A percentile compares a stretch with the other conserved stretches of the same genome.
Conservation (phyloP, 2,113 vertebrate genomes). For the Amblyopsis rosae region DNA sequence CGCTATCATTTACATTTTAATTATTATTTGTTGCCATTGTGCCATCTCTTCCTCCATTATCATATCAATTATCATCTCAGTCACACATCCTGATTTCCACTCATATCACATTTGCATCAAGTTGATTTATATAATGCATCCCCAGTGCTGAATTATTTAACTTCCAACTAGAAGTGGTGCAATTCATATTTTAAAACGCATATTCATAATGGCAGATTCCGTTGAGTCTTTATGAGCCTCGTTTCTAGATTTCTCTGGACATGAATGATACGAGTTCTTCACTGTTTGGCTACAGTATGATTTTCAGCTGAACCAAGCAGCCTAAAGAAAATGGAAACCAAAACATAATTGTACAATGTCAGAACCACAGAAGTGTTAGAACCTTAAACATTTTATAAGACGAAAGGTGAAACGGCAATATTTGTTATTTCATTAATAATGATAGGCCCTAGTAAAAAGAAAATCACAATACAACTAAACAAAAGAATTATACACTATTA, state of each 20-base stretch:
- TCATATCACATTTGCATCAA: conserved; percentile 77
- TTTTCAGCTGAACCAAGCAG: no score
- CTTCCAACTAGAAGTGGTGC: conserved; percentile 66
- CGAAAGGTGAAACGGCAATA: neutral
- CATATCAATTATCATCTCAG: conserved; percentile 79
- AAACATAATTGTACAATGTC: no score
- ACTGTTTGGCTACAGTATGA: no score
- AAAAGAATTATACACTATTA: conserved; percentile 7
- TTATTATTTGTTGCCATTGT: conserved; percentile 76
- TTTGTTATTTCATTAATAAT: neutral
- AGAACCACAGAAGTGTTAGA: no score
- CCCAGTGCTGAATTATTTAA: conserved; percentile 75
- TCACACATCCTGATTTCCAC: conserved; percentile 74
- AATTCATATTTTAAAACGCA: conserved; percentile 81
- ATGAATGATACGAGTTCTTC: conserved; percentile 11
- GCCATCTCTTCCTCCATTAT: conserved; percentile 69
- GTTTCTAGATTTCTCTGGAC: conserved; percentile 27
- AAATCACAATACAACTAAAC: conserved; percentile 32
- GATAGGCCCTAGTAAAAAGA: conserved; percentile 13
- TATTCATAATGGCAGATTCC: conserved; percentile 72
- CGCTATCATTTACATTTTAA: conserved; percentile 71
- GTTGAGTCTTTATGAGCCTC: conserved; percentile 42
- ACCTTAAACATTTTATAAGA: no score
- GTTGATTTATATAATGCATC: conserved; percentile 71
- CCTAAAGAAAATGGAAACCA: no score